Base-by-base conservation (phyloP, 2,888 invertebrate genomes). In the Calephelis perditalis region DNA sequence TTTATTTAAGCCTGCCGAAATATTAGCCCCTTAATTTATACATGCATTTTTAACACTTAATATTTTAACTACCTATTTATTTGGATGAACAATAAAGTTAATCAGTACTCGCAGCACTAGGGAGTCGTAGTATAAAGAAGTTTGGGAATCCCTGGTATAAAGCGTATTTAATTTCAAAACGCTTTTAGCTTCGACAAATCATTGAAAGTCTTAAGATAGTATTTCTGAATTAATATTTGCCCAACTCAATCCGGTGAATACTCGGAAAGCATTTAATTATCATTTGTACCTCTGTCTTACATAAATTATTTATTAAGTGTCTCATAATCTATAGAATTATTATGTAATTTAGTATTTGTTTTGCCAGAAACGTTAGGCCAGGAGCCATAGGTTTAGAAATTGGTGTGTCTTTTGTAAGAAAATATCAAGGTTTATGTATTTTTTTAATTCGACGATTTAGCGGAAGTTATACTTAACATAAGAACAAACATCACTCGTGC, bases 341-440 rank as follows among this genome's bases (percentile, higher is more conserved):
- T 62, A 54, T 58, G 60, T 58, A 63, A 54, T 60, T 45, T 61
- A 67, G 59, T 67, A 62, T 66, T 67, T 67, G 67, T 65, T 74
- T 76, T 81, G 84, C 83, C 84, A 81, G 82, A 81, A 67, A 68
- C 62, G 73, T 79, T 79, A 73, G 47, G 3, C 15, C 47, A 49
- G 49, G 49, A 74, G 77, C 73, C 77, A 73, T 79, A 78, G 75
- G 57, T 64, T 70, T 64, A 76, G 15, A 49, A 49, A 15, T 26
- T 49, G 15, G 49, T 15, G 49, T 49, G 40, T 40, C 40, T 40
- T 7, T 40, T 40, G 8, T 40, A 7, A 40, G 40, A 40, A 40
- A 40, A 40, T 40, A 40, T 40, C 40, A 7, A 8, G 40, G 40
- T 40, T 40, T 40, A 8, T 40, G 6, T 40, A n/a, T 40, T 40